Evolutionary conservation across 2,797 vertebrate species (phyloP), one percentile per base, ranked within the genome.

Genomic region (Linurgus olivaceus): DNA sequence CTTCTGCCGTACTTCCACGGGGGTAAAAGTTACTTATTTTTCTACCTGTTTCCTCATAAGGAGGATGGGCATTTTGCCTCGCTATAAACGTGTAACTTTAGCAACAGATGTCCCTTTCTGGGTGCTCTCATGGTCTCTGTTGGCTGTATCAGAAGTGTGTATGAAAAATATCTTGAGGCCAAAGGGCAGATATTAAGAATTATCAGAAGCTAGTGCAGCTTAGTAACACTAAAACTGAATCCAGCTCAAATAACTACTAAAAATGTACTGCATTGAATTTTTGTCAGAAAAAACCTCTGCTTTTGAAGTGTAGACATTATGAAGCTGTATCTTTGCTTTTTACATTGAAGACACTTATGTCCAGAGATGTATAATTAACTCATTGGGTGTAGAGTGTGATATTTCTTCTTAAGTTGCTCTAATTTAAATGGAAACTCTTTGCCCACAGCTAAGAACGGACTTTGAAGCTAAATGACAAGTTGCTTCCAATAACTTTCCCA

Each of bases 401-500:
- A 92, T 88, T 93, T 96, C 74, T 68, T 84, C 88, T 81, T 93
- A 95, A 90, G 78, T 58, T 91, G 80, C 40, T 89, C 47, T 91
- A 94, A 93, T 96, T 94, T 96, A 95, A 96, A 89, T 74, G 76
- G 90, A 93, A 96, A 88, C 28, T 3, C 61, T 80, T 86, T 94
- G 89, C 93, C 95, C 83, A 89, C 38, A 95, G 94, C 95, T 80
- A 95, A 76, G 70, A 96, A 85, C 66, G 92, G 87, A 95, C 76
- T 92, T 91, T 95, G 94, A 97, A 91, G 82, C 86, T 96, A 96
- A 95, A 97, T 96, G 95, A 93, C 92, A 92, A 91, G 75, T 95
- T 96, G 72, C 50, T 93, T 92, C 80, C 87, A 94, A 91, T 88
- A 94, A 93, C 58, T 81, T 95, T 97, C 70, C 94, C 72, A 70